Evolutionary conservation across 1,140 invertebrate species (phyloP), one percentile per base, ranked within the genome.

Genomic region (Heliothis virescens): DNA sequence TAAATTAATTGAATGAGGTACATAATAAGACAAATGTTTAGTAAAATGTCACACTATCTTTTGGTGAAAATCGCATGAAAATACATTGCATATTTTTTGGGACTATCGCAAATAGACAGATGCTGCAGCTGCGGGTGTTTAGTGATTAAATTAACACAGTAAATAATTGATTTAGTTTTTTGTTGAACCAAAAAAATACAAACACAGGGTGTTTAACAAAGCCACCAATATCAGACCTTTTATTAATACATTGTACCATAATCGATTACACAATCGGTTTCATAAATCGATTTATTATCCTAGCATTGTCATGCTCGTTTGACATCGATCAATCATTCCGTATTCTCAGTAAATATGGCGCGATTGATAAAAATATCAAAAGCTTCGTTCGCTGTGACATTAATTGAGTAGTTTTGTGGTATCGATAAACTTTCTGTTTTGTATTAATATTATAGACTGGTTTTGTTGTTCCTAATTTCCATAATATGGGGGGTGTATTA

Each of bases 331-430:
- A 78, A 83, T 83, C 82, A 82, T 57, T 47, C n/a, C 13, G 74
- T 57, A 62, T 81, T 81, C 57, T 73, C 26, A 72, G 77, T 69
- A 71, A 79, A 53, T 15, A 76, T 57, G 60, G 74, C 62, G 63
- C 62, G 71, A 63, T 79, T 69, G 62, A 79, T 79, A 69, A 79
- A 77, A 63, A 81, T 79, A 81, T 79, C 73, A 72, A 57, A 81
- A 75, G 57, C 57, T 26, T 10, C 15, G 12, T 73, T 77, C n/a
- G 12, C 77, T 79, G 76, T 73, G 73, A 83, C 76, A 79, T 52
- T 83, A 83, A 83, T 83, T 74, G 79, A 81, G 76, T 79, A 65
- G 53, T 76, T 78, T 83, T 83, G 76, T 80, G 71, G 10, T 77
- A 73, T 60, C 79, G 79, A 83, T 83, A 83, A 79, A 73, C 82